These are phyloP conservation scores for Siderastrea siderea DNA, from an alignment of 92 coral and sea anemone species.

Conservation along the genomic window DNA sequence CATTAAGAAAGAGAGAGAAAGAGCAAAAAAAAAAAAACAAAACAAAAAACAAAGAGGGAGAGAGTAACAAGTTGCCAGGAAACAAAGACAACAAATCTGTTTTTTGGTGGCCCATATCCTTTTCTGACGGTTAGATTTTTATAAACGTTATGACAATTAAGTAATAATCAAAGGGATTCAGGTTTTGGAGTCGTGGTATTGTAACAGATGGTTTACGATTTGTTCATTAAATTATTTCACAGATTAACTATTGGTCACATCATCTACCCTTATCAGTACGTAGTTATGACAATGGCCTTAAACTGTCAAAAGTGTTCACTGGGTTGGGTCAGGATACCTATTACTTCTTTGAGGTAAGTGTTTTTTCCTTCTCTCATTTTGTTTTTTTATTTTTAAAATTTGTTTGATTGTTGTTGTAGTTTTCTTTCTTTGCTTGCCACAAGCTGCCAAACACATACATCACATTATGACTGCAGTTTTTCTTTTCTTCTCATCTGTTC, in stretches of 20 bases:
- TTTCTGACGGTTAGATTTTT: too few relatives aligned
- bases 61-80: too few relatives aligned
- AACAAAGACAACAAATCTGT: too few relatives aligned
- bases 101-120: too few relatives aligned
- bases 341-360: constrained; percentile 79
- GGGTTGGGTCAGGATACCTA: constrained; percentile 56
- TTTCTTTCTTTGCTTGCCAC: background rate
- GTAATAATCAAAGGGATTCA: too few relatives aligned
- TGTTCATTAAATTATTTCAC: background rate
- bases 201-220: background rate
- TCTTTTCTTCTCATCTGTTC: too few relatives aligned
- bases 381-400: background rate
- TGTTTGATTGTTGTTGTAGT: background rate
- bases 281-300: background rate
- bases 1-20: too few relatives aligned
- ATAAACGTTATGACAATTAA: too few relatives aligned
- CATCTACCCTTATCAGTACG: background rate
- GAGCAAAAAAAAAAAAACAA: too few relatives aligned
- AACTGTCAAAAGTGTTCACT: background rate
- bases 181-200: background rate
- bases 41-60: too few relatives aligned
- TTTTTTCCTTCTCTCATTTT: background rate
- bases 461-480: too few relatives aligned
- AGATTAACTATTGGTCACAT: constrained; percentile 59
- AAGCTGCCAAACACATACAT: too few relatives aligned